Evolutionary conservation across 2,888 invertebrate species (phyloP), one percentile per base, ranked within the genome.

Genomic region (Dolichopus griseipennis): DNA sequence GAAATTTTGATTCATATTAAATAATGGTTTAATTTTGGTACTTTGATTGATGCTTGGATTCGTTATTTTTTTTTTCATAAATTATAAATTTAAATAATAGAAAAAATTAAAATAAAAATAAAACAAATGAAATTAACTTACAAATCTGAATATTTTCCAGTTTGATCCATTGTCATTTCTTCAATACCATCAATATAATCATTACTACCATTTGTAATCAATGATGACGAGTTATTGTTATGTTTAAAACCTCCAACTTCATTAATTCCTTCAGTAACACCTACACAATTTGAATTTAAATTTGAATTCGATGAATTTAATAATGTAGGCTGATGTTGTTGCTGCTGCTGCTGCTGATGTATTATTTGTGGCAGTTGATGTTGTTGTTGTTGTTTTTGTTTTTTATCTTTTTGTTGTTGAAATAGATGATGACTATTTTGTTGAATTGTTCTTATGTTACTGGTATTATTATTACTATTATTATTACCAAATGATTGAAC

Each of bases 311-410:
- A 52, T 12, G 33, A 64, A 64, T 64, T 34, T 9, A 64, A 0
- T 64, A 34, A 34, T 37, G 64, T 64, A 64, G 64, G 64, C 27
- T 12, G 63, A 63, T 27, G 22, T 63, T 15, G 61, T 63, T 63
- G 61, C 73, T 78, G 77, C 70, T 77, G 78, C 68, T 75, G 75
- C 67, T 75, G 78, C 72, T 74, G 74, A 68, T 76, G 5, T 27
- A 27, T 27, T 27, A 27, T 27, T 27, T 27, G 27, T 27, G 27
- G 27, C 5, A 27, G 27, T 27, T 69, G 71, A 68, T 70, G 70
- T 66, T 69, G 71, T 69, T 70, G 70, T 66, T 62, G 65, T 63
- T 64, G 41, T 67, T 41, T 64, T 18, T 41, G 64, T 20, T 65
- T 65, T 63, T 65, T 52, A 67, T 70, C 72, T 52, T 73, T 69